Percentiles rank a stretch among this genome's conserved stretches.
Evolutionary conservation across 1,140 invertebrate genomes (phyloP).

Genomic region (Arctopsyche grandis): DNA sequence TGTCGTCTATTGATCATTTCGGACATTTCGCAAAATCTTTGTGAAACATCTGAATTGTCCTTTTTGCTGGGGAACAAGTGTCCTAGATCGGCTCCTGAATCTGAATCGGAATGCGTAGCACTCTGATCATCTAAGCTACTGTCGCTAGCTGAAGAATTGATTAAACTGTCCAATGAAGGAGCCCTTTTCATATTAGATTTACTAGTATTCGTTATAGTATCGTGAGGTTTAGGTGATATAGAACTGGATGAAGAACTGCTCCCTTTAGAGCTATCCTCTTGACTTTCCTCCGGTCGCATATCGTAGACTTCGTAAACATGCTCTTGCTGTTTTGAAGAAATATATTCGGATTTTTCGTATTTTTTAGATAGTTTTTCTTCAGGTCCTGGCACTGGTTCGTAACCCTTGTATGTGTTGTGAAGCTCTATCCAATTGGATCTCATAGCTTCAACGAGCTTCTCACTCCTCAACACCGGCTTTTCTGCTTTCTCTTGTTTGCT

Average conservation of each 20-base stretch:
- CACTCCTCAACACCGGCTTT: conserved; percentile 48
- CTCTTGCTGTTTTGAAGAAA: conserved; percentile 41
- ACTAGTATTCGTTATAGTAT: conserved; percentile 42
- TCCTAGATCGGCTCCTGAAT: conserved; percentile 64
- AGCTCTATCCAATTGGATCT: conserved; percentile 53
- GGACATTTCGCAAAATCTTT: conserved; percentile 46
- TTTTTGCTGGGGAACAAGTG: conserved; percentile 58
- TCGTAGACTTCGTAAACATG: conserved; percentile 53
- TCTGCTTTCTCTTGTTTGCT: conserved; percentile 49
- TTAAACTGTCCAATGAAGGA: conserved; percentile 72
- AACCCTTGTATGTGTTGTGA: conserved; percentile 52
- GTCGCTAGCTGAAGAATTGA: conserved; percentile 70
- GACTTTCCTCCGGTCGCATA: conserved; percentile 35
- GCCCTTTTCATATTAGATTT: conserved; percentile 60
- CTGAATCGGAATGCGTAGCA: conserved; percentile 65
- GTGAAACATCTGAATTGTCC: conserved; percentile 45
- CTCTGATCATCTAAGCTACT: conserved; percentile 66
- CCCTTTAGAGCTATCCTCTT: conserved; percentile 42
- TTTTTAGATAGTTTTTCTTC: conserved; percentile 33
- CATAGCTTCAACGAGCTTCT: conserved; percentile 51
- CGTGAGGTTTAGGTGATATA: conserved; percentile 45
- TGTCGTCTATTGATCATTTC: conserved; percentile 46
- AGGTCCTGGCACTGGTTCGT: conserved; percentile 42
- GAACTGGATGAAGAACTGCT: conserved; percentile 47
- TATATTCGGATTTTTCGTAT: conserved; percentile 42